Conservation (phyloP, 2,888 invertebrate species). For the Agrilus cyanescens region DNA sequence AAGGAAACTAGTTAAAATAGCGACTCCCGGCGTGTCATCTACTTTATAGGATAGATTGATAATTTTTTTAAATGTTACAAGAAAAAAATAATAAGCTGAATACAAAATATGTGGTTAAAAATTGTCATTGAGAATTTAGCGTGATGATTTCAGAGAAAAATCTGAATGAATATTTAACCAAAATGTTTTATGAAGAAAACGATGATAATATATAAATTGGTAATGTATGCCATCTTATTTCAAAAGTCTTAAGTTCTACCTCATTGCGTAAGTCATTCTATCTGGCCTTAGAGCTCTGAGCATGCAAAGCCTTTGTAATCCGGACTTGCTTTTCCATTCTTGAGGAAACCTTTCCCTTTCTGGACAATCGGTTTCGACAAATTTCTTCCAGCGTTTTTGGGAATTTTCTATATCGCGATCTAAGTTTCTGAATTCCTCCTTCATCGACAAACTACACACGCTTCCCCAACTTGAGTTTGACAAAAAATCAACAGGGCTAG, state of each 20-base stretch:
- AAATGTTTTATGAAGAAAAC: no score
- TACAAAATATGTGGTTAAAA: no score
- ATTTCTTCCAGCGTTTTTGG: slow-evolving; percentile 94
- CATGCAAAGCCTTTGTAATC: slow-evolving; percentile 90
- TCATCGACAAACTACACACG: slow-evolving; percentile 76
- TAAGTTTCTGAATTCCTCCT: slow-evolving; percentile 86
- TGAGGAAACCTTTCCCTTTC: slow-evolving; percentile 95
- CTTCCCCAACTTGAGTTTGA: slow-evolving; percentile 91
- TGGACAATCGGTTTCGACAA: slow-evolving; percentile 89
- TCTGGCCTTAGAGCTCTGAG: slow-evolving; percentile 87
- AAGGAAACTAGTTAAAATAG: no score
- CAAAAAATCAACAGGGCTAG: slow-evolving; percentile 89
- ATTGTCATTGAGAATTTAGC: no score
- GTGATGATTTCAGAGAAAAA: no score
- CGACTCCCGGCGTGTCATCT: no score
- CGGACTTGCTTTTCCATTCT: slow-evolving; percentile 95
- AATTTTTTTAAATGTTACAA: no score
- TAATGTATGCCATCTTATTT: no score
- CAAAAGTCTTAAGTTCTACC: slow-evolving; percentile 45
- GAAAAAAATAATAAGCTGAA: no score
- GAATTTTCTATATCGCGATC: slow-evolving; percentile 94
- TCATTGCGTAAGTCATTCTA: slow-evolving; percentile 91
- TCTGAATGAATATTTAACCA: no score
- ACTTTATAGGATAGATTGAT: no score
- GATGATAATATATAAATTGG: no score